These are phyloP conservation scores for Laticauda colubrina DNA, from an alignment of 2,113 vertebrate genomes.

Conservation along the genomic window DNA sequence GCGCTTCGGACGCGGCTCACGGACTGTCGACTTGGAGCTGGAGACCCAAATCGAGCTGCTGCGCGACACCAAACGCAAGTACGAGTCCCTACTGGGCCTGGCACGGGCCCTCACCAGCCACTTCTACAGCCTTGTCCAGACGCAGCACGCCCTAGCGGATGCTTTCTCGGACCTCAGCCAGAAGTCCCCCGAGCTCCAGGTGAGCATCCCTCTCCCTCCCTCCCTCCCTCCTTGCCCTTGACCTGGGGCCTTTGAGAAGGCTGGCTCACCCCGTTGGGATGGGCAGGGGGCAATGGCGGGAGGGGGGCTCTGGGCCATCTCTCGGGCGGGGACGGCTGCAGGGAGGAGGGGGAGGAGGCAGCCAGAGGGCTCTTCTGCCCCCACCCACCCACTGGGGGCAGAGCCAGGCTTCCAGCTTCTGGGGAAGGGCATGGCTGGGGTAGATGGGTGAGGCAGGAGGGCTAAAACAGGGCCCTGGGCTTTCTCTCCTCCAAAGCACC, in stretches of 20 bases:
- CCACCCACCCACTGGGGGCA: neutral
- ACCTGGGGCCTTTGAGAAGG: neutral
- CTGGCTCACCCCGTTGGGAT: neutral
- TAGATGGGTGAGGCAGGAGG: neutral
- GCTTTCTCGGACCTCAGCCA: conserved; percentile 97
- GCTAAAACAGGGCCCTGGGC: neutral
- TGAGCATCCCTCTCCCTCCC: conserved; percentile 12
- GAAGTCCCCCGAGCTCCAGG: conserved; percentile 96
- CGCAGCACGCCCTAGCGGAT: conserved; percentile 91
- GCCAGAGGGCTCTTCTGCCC: neutral
- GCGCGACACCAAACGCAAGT: conserved; percentile 94
- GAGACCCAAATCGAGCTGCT: conserved; percentile 95
- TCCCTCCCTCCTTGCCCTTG: no score
- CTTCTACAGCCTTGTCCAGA: conserved; percentile 97
- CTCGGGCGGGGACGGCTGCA: neutral
- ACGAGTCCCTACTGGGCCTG: conserved; percentile 86
- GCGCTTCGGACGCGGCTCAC: conserved; percentile 90
- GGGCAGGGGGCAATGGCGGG: neutral
- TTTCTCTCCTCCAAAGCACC: neutral
- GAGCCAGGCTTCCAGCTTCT: neutral
- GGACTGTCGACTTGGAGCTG: conserved; percentile 93
- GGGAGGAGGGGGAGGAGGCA: neutral
- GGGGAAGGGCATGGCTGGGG: neutral
- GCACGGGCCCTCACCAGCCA: conserved; percentile 88
- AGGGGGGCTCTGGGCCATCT: neutral